A percentile compares a stretch with the other conserved stretches of the same genome.
Conservation (phyloP, 2,113 vertebrate species). For the Egretta garzetta region DNA sequence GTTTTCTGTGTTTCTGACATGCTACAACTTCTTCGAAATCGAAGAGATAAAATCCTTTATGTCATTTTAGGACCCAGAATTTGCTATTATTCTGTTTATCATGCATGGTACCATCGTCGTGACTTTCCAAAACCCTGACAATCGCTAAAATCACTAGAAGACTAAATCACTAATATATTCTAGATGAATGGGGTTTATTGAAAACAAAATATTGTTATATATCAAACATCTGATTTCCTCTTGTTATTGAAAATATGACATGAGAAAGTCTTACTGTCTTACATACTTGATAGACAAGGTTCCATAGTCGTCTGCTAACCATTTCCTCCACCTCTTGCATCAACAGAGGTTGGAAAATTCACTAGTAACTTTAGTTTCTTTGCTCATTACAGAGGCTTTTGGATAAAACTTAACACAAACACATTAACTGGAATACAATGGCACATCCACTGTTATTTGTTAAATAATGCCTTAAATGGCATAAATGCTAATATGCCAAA, state of each 20-base stretch:
- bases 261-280: neutral
- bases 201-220: neutral
- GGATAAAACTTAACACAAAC: neutral
- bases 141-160: neutral
- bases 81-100: neutral
- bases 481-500: neutral
- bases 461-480: neutral
- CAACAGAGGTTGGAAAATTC: neutral
- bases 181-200: neutral
- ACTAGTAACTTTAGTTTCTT: neutral
- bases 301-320: neutral
- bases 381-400: neutral
- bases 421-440: neutral
- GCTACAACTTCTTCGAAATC: neutral
- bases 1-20: neutral
- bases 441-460: neutral
- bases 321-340: neutral
- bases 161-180: neutral
- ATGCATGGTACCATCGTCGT: accelerated
- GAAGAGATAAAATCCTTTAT: neutral
- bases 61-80: neutral
- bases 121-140: neutral
- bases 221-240: neutral
- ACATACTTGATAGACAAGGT: neutral
- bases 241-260: neutral